Evolutionary conservation across 2,797 vertebrate species (phyloP).

Genomic region (Ctenochaetus hawaiiensis): DNA sequence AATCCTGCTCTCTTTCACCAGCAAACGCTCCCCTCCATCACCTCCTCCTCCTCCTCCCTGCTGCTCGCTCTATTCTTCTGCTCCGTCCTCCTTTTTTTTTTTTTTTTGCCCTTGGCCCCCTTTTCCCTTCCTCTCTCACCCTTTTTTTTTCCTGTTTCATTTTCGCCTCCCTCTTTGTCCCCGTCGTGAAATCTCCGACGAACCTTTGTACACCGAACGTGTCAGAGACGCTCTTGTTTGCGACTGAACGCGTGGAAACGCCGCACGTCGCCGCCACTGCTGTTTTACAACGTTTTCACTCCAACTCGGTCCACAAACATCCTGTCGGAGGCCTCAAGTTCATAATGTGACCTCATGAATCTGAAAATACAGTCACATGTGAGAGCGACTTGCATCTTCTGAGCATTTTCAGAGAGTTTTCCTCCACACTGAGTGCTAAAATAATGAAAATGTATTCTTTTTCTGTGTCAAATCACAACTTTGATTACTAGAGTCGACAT

Average conservation of each 20-base stretch:
- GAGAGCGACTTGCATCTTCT: background rate
- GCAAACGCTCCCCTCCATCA: background rate
- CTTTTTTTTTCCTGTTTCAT: slow-evolving; percentile 7
- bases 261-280: background rate
- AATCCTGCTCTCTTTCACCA: slow-evolving; percentile 59
- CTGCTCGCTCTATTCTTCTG: slow-evolving; percentile 45
- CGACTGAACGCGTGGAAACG: background rate
- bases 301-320: background rate
- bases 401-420: background rate
- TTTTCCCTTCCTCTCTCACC: slow-evolving; percentile 22
- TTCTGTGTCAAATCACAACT: background rate
- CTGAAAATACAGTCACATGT: slow-evolving; percentile 1
- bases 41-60: slow-evolving; percentile 20
- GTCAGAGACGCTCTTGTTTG: background rate
- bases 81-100: slow-evolving; percentile 5
- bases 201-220: background rate
- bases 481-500: background rate
- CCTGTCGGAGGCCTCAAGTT: background rate
- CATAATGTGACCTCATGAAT: background rate
- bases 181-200: background rate
- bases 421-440: background rate
- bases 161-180: slow-evolving; percentile 28
- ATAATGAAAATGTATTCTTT: background rate
- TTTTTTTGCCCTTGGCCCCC: no score
- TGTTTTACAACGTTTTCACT: background rate